A percentile compares a stretch with the other conserved stretches of the same genome.
These are phyloP conservation scores for Prionailurus viverrinus DNA, from an alignment of 2,113 vertebrate species.

Conservation along the genomic window DNA sequence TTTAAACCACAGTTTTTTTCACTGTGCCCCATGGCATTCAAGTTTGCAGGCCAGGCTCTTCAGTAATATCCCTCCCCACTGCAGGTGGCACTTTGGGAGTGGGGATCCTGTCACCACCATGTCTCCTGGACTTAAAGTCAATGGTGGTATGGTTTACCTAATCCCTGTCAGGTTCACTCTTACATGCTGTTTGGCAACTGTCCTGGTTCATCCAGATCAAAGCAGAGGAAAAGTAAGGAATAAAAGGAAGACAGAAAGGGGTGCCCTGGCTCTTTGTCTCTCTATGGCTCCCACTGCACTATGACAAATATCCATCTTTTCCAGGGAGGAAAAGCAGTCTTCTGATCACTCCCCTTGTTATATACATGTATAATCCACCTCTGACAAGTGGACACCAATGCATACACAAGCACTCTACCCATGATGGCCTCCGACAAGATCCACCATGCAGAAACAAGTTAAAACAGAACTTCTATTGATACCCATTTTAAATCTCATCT, in stretches of 20 bases:
- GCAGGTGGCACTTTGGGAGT: not conserved
- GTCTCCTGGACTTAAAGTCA: not conserved
- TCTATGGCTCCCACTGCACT: not conserved
- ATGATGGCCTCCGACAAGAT: not conserved
- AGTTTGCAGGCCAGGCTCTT: not conserved
- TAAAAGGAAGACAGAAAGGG: not conserved
- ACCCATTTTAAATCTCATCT: not conserved
- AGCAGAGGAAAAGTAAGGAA: not conserved
- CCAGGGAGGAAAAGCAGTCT: not conserved
- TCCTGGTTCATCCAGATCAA: not conserved
- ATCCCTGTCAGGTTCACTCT: not conserved
- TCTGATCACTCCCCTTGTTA: not conserved
- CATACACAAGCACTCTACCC: not conserved
- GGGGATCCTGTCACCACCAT: too few relatives aligned
- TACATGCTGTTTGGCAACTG: not conserved
- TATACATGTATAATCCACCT: not conserved
- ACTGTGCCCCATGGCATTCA: not conserved
- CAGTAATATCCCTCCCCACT: not conserved
- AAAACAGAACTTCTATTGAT: not conserved
- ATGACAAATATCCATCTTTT: not conserved
- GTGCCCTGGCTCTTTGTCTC: not conserved
- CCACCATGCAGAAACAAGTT: not conserved
- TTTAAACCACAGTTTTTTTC: not conserved
- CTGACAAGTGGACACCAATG: not conserved
- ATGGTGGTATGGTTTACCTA: not conserved